phyloP scores from a whole-genome alignment of 64 coral and sea anemone species.

The Actinia tenebrosa region DNA sequence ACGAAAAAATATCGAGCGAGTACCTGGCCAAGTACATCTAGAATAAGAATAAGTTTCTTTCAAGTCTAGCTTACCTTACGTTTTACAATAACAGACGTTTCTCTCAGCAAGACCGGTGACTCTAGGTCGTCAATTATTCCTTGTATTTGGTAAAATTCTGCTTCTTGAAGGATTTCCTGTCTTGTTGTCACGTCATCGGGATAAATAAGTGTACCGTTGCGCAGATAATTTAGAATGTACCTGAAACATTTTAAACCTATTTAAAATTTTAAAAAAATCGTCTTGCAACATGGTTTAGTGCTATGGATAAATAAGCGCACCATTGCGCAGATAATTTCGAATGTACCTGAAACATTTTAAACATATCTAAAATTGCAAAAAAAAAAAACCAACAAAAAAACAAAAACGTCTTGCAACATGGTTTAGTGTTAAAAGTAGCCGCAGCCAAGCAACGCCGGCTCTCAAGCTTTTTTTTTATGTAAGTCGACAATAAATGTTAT shows the following conservation, averaged over 20 bases:
- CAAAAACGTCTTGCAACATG: no score
- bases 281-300: no score
- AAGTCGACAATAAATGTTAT: no score
- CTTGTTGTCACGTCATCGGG: constrained; percentile 9
- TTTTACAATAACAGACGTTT: not conserved
- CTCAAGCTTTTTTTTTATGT: no score
- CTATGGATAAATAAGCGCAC: not conserved
- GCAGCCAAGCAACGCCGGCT: no score
- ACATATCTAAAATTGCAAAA: no score
- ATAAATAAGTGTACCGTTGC: not conserved
- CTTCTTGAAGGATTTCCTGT: constrained; percentile 1
- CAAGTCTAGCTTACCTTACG: not conserved
- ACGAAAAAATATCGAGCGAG: no score
- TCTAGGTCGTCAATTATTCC: not conserved
- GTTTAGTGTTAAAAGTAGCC: no score
- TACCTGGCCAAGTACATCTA: no score
- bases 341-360: no score
- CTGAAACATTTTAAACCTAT: not conserved
- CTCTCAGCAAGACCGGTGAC: not conserved
- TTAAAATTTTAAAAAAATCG: not conserved
- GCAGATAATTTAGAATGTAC: constrained; percentile 9
- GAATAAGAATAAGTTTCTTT: no score
- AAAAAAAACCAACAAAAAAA: not conserved
- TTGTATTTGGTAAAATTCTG: constrained; percentile 22
- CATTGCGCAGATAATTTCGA: constrained; percentile 7